These are phyloP conservation scores for Caenorhabditis uteleia DNA, from an alignment of 2,888 invertebrate species.

Conservation along the genomic window DNA sequence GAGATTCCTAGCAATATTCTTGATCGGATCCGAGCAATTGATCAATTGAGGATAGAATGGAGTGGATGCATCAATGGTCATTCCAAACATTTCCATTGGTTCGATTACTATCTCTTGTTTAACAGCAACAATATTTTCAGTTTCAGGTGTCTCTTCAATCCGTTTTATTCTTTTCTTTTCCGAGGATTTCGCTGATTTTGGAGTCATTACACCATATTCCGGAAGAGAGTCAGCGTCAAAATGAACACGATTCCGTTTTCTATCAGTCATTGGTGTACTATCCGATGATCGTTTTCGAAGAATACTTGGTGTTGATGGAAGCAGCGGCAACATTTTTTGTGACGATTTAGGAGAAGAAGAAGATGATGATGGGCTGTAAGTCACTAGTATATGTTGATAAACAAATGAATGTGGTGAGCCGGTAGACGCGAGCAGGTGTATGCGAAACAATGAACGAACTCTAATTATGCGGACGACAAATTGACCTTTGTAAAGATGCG, in stretches of 20 bases:
- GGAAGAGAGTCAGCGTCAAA: slow-evolving; percentile 21
- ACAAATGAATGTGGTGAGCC: too few species aligned
- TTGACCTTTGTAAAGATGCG: too few species aligned
- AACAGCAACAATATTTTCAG: background rate
- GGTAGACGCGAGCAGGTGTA: too few species aligned
- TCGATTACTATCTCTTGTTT: background rate
- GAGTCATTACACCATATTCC: background rate
- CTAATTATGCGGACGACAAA: too few species aligned
- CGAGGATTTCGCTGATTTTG: slow-evolving; percentile 3
- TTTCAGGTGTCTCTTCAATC: slow-evolving; percentile 6
- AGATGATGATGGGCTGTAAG: too few species aligned
- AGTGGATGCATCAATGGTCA: background rate
- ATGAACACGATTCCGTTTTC: slow-evolving; percentile 30
- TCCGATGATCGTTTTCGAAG: background rate
- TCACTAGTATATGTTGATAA: too few species aligned
- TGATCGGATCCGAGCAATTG: slow-evolving; percentile 12
- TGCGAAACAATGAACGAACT: too few species aligned
- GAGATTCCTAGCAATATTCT: slow-evolving; percentile 2
- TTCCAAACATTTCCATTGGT: slow-evolving; percentile 1
- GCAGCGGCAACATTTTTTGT: background rate
- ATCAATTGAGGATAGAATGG: slow-evolving; percentile 8
- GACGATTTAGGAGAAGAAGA: background rate
- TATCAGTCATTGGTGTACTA: slow-evolving; percentile 13
- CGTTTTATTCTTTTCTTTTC: background rate
- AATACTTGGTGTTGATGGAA: slow-evolving; percentile 5